Evolutionary conservation across 2,888 invertebrate species (phyloP).

Genomic region (Acrobasis repandana): DNA sequence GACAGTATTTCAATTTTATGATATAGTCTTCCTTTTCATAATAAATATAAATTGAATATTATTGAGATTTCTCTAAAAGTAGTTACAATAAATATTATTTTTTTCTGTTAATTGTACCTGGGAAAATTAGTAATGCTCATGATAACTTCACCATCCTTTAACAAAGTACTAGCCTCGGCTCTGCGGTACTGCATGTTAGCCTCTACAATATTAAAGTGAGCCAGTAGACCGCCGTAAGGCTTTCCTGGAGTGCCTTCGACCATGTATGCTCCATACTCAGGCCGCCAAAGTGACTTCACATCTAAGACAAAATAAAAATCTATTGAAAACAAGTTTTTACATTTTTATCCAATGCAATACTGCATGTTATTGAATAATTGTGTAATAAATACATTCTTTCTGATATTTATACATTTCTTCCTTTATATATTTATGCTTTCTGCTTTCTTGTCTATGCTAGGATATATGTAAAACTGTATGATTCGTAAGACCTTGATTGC

Average conservation of each 20-base stretch:
- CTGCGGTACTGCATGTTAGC: slow-evolving; percentile 97
- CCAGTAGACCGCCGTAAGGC: slow-evolving; percentile 96
- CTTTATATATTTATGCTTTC: too few species aligned
- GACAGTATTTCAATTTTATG: too few species aligned
- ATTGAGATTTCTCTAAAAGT: too few species aligned
- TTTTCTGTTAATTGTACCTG: slow-evolving; percentile 79
- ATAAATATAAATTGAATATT: too few species aligned
- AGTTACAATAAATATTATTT: slow-evolving; percentile 12
- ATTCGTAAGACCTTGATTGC: too few species aligned
- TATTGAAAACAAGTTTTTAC: slow-evolving; percentile 8
- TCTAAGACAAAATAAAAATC: slow-evolving; percentile 56
- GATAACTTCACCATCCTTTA: slow-evolving; percentile 91
- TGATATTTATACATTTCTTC: too few species aligned
- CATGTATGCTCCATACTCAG: slow-evolving; percentile 99
- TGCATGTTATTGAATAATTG: too few species aligned
- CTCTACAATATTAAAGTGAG: slow-evolving; percentile 99
- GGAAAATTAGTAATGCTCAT: slow-evolving; percentile 97
- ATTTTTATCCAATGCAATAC: too few species aligned
- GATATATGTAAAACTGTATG: too few species aligned
- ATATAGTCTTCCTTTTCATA: too few species aligned
- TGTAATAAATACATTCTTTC: too few species aligned
- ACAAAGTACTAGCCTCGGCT: slow-evolving; percentile 90
- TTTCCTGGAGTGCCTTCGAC: slow-evolving; percentile 99
- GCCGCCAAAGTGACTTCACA: slow-evolving; percentile 96
- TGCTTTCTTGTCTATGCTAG: too few species aligned